Conservation (phyloP, 2,797 vertebrate genomes). For the Emydoidea blandingii region DNA sequence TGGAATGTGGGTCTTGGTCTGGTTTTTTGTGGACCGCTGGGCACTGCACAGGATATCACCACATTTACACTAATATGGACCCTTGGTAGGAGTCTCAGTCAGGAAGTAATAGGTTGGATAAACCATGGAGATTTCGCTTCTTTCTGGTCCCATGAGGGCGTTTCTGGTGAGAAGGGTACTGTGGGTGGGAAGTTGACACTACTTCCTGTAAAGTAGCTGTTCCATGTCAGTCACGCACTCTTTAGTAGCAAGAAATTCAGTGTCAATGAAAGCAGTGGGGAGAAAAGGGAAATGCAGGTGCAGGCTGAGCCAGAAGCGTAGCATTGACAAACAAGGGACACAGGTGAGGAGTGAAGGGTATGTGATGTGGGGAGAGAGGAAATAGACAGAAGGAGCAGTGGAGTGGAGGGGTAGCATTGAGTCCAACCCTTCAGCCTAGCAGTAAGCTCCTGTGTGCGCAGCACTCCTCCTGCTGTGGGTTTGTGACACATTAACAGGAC, state of each 20-base stretch:
- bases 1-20: background rate
- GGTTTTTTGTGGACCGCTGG: background rate
- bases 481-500: conserved; percentile 75
- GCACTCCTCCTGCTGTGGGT: conserved; percentile 19
- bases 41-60: background rate
- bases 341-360: background rate
- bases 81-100: background rate
- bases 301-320: background rate
- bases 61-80: background rate
- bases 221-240: too few relatives aligned
- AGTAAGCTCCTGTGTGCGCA: background rate
- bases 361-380: background rate
- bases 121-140: background rate
- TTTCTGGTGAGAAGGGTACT: background rate
- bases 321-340: background rate
- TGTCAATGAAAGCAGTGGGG: background rate
- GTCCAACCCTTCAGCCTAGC: background rate
- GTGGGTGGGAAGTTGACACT: background rate
- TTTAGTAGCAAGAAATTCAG: background rate
- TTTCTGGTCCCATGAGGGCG: background rate
- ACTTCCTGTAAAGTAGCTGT: background rate
- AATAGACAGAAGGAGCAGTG: background rate
- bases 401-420: background rate
- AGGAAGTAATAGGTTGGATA: background rate
- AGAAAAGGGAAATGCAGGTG: background rate